Percentiles rank a stretch among this genome's conserved stretches.
These are phyloP conservation scores for Platycheirus albimanus DNA, from an alignment of 2,888 invertebrate genomes.

Conservation along the genomic window DNA sequence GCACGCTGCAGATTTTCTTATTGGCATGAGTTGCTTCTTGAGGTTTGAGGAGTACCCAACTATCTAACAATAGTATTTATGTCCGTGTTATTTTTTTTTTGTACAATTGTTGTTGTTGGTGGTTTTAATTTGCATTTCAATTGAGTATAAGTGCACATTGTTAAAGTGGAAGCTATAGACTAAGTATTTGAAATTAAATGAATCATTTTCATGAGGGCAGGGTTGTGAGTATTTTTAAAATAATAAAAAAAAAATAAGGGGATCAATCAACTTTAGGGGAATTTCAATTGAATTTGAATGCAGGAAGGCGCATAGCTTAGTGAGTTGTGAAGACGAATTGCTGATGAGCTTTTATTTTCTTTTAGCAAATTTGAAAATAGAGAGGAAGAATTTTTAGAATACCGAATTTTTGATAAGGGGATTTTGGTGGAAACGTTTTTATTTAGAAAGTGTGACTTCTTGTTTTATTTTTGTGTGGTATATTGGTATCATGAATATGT, in stretches of 20 bases:
- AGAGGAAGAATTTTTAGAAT: neutral
- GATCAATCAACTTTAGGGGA: conserved; percentile 49
- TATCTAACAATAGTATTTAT: conserved; percentile 12
- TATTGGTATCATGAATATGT: too few relatives aligned
- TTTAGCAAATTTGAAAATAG: neutral
- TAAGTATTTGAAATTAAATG: conserved; percentile 5
- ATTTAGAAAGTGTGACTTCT: too few relatives aligned
- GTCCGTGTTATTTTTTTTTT: conserved; percentile 31
- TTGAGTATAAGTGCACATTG: conserved; percentile 19
- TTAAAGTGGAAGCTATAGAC: neutral
- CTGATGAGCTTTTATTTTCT: neutral
- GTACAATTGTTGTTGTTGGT: conserved; percentile 21
- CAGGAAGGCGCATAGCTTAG: neutral
- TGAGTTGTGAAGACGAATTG: neutral
- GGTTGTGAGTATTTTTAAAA: conserved; percentile 34
- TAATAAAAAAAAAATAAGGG: too few relatives aligned
- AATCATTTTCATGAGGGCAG: conserved; percentile 17
- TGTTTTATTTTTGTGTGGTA: too few relatives aligned
- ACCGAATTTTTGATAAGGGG: too few relatives aligned
- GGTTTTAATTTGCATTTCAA: conserved; percentile 51
- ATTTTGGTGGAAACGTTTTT: too few relatives aligned
- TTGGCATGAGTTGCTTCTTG: conserved; percentile 36
- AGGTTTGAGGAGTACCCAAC: conserved; percentile 5
- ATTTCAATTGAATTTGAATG: conserved; percentile 12
- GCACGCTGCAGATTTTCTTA: conserved; percentile 9